A percentile compares a stretch with the other conserved stretches of the same genome.
phyloP scores from a whole-genome alignment of 2,888 invertebrate genomes.

The Agriotes lineatus region DNA sequence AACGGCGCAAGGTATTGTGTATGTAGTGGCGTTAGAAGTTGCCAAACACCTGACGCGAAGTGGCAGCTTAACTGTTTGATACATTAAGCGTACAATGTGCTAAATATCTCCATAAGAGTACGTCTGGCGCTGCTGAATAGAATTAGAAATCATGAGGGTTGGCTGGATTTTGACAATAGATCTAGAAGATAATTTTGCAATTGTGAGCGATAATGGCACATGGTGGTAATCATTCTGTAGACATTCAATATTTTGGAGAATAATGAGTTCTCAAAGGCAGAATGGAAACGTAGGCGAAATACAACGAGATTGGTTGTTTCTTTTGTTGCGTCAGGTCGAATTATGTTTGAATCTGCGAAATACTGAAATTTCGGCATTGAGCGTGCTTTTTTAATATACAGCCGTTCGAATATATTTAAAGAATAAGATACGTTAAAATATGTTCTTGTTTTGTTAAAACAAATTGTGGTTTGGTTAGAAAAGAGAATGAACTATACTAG shows the following conservation, averaged over 20 bases:
- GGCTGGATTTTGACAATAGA: constrained; percentile 31
- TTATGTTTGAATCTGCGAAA: too few relatives aligned
- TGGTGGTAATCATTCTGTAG: constrained; percentile 7
- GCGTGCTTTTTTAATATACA: too few relatives aligned
- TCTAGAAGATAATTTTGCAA: constrained; percentile 29
- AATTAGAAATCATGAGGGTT: constrained; percentile 32
- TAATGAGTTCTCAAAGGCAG: constrained; percentile 18
- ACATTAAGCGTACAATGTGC: constrained; percentile 27
- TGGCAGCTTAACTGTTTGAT: constrained; percentile 32
- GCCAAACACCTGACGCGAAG: constrained; percentile 28
- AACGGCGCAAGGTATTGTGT: constrained; percentile 21
- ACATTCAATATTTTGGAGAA: constrained; percentile 19
- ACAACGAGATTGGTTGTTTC: constrained; percentile 1
- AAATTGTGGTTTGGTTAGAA: too few relatives aligned
- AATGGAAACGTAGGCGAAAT: not conserved
- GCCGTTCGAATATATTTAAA: too few relatives aligned
- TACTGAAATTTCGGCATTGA: too few relatives aligned
- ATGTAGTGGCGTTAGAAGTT: constrained; percentile 30
- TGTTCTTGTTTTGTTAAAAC: too few relatives aligned
- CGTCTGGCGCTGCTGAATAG: constrained; percentile 26
- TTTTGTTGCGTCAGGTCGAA: too few relatives aligned
- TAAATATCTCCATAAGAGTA: constrained; percentile 33
- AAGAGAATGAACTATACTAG: too few relatives aligned
- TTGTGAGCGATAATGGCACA: constrained; percentile 21
- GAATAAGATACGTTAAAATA: too few relatives aligned